A percentile compares a stretch with the other conserved stretches of the same genome.
These are phyloP conservation scores for Solenopsis invicta DNA, from an alignment of 1,140 invertebrate genomes.

Conservation along the genomic window DNA sequence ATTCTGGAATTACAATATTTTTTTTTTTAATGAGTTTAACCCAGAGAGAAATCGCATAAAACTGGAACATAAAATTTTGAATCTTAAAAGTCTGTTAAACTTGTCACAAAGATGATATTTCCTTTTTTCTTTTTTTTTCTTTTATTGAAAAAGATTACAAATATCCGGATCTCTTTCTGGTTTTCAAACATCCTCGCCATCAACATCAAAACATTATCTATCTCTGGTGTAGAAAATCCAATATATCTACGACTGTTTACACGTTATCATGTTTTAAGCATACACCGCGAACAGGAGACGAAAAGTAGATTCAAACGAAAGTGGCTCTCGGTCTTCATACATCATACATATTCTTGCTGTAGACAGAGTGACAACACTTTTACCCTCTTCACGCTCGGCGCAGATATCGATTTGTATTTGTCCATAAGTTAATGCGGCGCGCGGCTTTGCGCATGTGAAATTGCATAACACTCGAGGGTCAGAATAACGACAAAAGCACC, in stretches of 20 bases:
- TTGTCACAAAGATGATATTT: background rate
- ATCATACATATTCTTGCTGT: conserved; percentile 25
- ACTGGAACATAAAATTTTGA: background rate
- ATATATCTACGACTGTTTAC: conserved; percentile 28
- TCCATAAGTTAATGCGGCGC: conserved; percentile 52
- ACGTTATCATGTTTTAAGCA: conserved; percentile 47
- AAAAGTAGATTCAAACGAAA: conserved; percentile 43
- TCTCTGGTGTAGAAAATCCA: background rate
- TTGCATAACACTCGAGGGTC: conserved; percentile 52
- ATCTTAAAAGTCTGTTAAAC: background rate
- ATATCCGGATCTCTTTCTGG: background rate
- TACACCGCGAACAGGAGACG: background rate
- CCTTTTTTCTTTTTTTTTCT: background rate
- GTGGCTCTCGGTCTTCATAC: conserved; percentile 52
- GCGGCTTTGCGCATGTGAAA: conserved; percentile 51
- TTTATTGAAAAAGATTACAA: background rate
- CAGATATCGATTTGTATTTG: conserved; percentile 61
- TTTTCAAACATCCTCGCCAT: background rate
- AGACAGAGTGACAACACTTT: conserved; percentile 49
- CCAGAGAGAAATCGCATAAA: background rate
- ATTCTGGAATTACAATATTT: background rate
- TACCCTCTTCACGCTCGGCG: conserved; percentile 45
- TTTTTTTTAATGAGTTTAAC: background rate
- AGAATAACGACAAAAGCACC: conserved; percentile 57
- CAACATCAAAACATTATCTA: conserved; percentile 12